phyloP scores from a whole-genome alignment of 2,113 vertebrate species.

The Osmerus mordax region DNA sequence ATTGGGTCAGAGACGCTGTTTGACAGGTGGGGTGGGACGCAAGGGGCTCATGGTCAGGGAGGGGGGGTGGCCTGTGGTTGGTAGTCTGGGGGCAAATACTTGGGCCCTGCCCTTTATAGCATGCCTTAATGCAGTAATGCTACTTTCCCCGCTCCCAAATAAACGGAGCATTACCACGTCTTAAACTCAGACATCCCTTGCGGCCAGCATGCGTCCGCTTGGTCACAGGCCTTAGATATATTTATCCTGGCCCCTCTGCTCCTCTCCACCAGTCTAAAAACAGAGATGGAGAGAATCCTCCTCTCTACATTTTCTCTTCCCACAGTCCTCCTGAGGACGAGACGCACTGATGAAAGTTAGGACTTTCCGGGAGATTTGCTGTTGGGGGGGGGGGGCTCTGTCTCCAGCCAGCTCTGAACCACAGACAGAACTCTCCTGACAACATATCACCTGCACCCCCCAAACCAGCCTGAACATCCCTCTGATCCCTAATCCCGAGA shows the following conservation, averaged over 20 bases:
- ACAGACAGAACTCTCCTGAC: background rate
- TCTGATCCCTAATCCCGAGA: constrained; percentile 57
- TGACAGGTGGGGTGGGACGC: constrained; percentile 35
- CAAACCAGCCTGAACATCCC: constrained; percentile 44
- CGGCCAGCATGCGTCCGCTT: constrained; percentile 48
- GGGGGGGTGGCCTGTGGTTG: constrained; percentile 7
- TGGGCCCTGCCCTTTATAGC: constrained; percentile 54
- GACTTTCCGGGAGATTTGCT: constrained; percentile 22
- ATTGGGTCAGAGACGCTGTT: constrained; percentile 14
- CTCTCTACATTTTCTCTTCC: constrained; percentile 50
- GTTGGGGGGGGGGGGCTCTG: constrained; percentile 12
- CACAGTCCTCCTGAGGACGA: constrained; percentile 34
- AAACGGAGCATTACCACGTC: constrained; percentile 66
- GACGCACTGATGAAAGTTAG: constrained; percentile 25
- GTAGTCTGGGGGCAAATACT: constrained; percentile 31
- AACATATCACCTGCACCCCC: background rate
- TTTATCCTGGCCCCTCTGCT: constrained; percentile 57
- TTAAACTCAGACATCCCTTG: constrained; percentile 55
- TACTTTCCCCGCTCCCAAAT: constrained; percentile 54
- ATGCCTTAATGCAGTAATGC: constrained; percentile 58
- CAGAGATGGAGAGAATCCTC: constrained; percentile 52
- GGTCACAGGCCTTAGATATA: constrained; percentile 49
- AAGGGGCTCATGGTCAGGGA: background rate
- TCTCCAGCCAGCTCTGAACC: background rate
- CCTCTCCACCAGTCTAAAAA: constrained; percentile 57